Evolutionary conservation across 2,797 vertebrate genomes (phyloP), one percentile per base, ranked within the genome.

Genomic region (Gobio occitaniae): DNA sequence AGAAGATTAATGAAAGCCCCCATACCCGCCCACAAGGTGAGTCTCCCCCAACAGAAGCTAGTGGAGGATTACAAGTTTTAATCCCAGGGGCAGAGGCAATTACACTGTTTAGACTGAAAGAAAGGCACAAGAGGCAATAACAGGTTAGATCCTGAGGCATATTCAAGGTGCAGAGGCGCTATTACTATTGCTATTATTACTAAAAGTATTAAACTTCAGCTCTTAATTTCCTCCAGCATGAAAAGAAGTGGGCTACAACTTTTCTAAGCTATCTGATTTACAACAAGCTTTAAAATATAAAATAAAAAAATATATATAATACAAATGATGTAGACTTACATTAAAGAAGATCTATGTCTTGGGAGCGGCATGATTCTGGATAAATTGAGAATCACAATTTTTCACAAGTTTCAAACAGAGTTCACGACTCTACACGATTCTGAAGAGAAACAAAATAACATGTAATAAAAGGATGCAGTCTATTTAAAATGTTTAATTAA

Each of bases 1-100:
- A 78, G 52, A 32, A 70, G 88, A 89, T 89, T 89, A 88, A 84
- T 83, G 44, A 88, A 87, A 87, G 52, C 85, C 77, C 71, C 72
- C 69, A 76, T 86, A 41, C 61, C 44, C 69, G 72, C 82, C 85
- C 71, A 83, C 72, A 72, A 87, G 80, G 70, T 87, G 61, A 80
- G 78, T 88, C 79, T 44, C 54, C 80, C 82, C 75, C 52, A 84
- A 78, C 77, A 77, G 82, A 70, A 82, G 84, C 63, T 65, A 17
- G 77, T 38, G 78, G 25, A 70, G 82, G 87, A 88, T 87, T 88
- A 86, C 29, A 56, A 65, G 21, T 52, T 87, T 38, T 84, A 87
- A 90, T 88, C 86, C 52, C 71, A 77, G 32, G 76, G 71, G 75
- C 76, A 81, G 52, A 70, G 52, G 19, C 82, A 66, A 83, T 71